Conservation (phyloP, 2,797 vertebrate species). For the Nyctibius grandis region DNA sequence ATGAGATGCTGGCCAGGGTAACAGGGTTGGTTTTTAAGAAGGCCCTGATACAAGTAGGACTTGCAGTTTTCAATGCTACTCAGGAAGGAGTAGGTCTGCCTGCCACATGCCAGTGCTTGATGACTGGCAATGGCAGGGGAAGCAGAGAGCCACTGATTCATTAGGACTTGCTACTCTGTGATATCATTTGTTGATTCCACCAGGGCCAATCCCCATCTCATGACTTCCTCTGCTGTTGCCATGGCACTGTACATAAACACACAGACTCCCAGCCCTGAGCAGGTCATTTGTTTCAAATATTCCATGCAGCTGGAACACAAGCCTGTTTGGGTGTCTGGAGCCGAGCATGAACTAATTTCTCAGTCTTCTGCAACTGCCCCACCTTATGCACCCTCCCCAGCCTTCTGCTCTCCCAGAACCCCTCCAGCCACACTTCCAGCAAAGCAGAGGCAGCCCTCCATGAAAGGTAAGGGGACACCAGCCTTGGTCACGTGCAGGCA, state of each 20-base stretch:
- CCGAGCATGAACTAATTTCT: slow-evolving; percentile 73
- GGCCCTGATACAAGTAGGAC: neutral
- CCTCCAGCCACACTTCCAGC: slow-evolving; percentile 40
- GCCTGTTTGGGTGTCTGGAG: slow-evolving; percentile 89
- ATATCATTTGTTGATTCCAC: slow-evolving; percentile 72
- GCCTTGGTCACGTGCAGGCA: neutral
- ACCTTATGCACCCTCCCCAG: slow-evolving; percentile 1
- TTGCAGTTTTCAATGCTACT: neutral
- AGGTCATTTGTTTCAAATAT: slow-evolving; percentile 84
- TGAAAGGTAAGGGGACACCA: neutral
- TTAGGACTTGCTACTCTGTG: slow-evolving; percentile 39
- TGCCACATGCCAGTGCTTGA: neutral
- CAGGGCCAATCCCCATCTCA: slow-evolving; percentile 60
- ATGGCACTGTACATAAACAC: slow-evolving; percentile 72
- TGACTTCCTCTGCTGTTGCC: slow-evolving; percentile 73
- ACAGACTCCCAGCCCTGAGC: slow-evolving; percentile 66
- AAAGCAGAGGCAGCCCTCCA: slow-evolving; percentile 40
- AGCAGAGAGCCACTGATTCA: slow-evolving; percentile 9
- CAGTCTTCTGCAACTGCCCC: slow-evolving; percentile 58
- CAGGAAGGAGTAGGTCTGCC: neutral
- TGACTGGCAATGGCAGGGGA: neutral
- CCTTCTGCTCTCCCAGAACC: neutral
- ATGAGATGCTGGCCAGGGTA: neutral
- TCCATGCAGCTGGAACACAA: slow-evolving; percentile 80
- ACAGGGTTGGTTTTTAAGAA: neutral